Base-by-base conservation (phyloP, 2,113 vertebrate species). In the Anguilla japonica region DNA sequence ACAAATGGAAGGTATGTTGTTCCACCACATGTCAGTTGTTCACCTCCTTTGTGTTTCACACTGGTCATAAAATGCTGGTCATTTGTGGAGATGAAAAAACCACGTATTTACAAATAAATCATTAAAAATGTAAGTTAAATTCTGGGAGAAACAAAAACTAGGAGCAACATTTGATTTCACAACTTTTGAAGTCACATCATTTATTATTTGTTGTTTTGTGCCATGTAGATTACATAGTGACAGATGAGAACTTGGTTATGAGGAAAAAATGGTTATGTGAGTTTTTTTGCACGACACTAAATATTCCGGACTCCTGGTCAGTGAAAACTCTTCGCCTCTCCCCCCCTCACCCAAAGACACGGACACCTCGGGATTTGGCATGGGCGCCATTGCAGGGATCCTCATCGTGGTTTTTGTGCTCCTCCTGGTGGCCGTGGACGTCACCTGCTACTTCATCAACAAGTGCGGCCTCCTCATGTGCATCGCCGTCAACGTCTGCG, bases 381-480 rank as follows among this genome's bases (percentile, higher is more conserved):
- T 97, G 0, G 97, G 97, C 39, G 95, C 97, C 93, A 97, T 98
- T 78, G 96, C 97, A 79, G 98, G 98, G 86, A 98, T 99, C 90
- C 97, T 99, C 39, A 96, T 99, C 1, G 95, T 99, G 63, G 95
- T 95, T 67, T 99, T 99, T 13, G 92, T 98, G 86, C 95, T 99
- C 82, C 95, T 99, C 84, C 95, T 99, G 91, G 96, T 99, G 93
- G 96, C 95, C 0, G 96, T 99, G 91, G 98, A 99, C 41, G 95
- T 98, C 93, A 98, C 97, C 93, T 99, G 98, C 94, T 99, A 97
- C 95, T 99, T 99, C 94, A 94, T 99, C 90, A 99, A 99, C 96
- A 99, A 99, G 93, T 99, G 98, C 0, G 98, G 98, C 88, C 96
- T 99, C 90, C 95, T 99, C 83, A 99, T 99, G 98, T 99, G 98